A percentile compares a stretch with the other conserved stretches of the same genome.
These are phyloP conservation scores for Phragmatobia fuliginosa DNA, from an alignment of 2,888 invertebrate genomes.

Conservation along the genomic window DNA sequence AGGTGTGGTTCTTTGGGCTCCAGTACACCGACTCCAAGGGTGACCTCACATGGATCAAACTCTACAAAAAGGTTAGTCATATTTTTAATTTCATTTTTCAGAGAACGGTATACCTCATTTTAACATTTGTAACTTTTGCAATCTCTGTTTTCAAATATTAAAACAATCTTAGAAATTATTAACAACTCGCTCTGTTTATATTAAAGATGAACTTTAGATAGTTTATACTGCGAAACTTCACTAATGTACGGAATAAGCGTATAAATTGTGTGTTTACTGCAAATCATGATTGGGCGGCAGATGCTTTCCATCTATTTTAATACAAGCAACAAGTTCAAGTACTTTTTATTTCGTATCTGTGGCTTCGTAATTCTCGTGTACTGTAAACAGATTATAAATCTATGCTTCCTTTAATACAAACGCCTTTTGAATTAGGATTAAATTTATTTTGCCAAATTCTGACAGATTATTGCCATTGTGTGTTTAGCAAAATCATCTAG, in stretches of 20 bases:
- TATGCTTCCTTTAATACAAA: too few relatives aligned
- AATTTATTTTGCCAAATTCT: background rate
- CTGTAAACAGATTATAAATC: slow-evolving; percentile 1
- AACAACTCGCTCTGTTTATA: slow-evolving; percentile 43
- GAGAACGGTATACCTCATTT: background rate
- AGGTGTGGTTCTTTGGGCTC: slow-evolving; percentile 99
- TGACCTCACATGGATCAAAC: slow-evolving; percentile 99
- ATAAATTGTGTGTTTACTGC: slow-evolving; percentile 46
- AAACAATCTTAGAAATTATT: slow-evolving; percentile 25
- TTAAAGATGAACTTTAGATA: slow-evolving; percentile 32
- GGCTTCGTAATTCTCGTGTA: slow-evolving; percentile 26
- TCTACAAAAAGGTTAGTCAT: slow-evolving; percentile 98
- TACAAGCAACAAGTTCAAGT: slow-evolving; percentile 74
- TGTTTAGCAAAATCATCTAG: too few relatives aligned
- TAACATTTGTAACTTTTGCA: background rate
- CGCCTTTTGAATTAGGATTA: background rate
- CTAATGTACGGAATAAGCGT: slow-evolving; percentile 39
- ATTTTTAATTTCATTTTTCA: background rate
- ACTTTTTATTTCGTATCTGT: slow-evolving; percentile 63
- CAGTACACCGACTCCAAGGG: slow-evolving; percentile 99
- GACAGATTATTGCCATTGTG: too few relatives aligned
- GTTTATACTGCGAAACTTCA: slow-evolving; percentile 46
- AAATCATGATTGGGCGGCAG: slow-evolving; percentile 42
- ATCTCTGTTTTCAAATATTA: slow-evolving; percentile 21
- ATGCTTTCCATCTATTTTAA: slow-evolving; percentile 68